A percentile compares a stretch with the other conserved stretches of the same genome.
phyloP scores from a whole-genome alignment of 2,888 invertebrate species.

The Ennomos erosarius region DNA sequence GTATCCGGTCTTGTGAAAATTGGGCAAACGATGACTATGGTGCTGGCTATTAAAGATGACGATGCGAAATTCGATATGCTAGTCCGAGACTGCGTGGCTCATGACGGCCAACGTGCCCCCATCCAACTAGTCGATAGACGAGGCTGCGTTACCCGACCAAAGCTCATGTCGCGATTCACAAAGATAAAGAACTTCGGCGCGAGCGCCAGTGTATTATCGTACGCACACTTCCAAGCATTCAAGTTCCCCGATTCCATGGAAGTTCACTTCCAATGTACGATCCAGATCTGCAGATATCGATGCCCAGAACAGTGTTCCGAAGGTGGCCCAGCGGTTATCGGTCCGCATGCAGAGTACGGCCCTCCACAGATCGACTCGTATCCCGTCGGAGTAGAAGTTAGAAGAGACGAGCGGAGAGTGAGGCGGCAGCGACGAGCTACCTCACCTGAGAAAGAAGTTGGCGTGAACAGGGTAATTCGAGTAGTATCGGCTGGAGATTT shows the following conservation, averaged over 20 bases:
- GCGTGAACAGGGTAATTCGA: conserved; percentile 94
- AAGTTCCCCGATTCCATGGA: conserved; percentile 99
- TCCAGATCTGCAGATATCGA: conserved; percentile 96
- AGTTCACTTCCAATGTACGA: conserved; percentile 97
- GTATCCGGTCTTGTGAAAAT: conserved; percentile 97
- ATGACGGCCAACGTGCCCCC: conserved; percentile 96
- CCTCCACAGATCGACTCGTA: conserved; percentile 86
- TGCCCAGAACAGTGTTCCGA: conserved; percentile 97
- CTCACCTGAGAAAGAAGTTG: conserved; percentile 91
- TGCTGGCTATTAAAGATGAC: conserved; percentile 96
- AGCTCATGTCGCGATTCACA: conserved; percentile 96
- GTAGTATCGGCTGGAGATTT: conserved; percentile 97
- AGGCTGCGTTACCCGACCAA: conserved; percentile 96
- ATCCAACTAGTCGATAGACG: conserved; percentile 97
- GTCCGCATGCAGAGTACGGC: conserved; percentile 88
- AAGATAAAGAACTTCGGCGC: conserved; percentile 98
- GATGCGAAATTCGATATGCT: conserved; percentile 98
- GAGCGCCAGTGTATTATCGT: conserved; percentile 95
- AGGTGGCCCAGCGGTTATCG: conserved; percentile 76
- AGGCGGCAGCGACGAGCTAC: conserved; percentile 87
- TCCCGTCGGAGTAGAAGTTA: conserved; percentile 87
- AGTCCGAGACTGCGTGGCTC: conserved; percentile 96
- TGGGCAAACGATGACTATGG: conserved; percentile 99
- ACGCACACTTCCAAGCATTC: conserved; percentile 97
- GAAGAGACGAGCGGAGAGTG: conserved; percentile 90